A percentile compares a stretch with the other conserved stretches of the same genome.
phyloP scores from a whole-genome alignment of 2,113 vertebrate genomes.

The Antigone vipio region DNA sequence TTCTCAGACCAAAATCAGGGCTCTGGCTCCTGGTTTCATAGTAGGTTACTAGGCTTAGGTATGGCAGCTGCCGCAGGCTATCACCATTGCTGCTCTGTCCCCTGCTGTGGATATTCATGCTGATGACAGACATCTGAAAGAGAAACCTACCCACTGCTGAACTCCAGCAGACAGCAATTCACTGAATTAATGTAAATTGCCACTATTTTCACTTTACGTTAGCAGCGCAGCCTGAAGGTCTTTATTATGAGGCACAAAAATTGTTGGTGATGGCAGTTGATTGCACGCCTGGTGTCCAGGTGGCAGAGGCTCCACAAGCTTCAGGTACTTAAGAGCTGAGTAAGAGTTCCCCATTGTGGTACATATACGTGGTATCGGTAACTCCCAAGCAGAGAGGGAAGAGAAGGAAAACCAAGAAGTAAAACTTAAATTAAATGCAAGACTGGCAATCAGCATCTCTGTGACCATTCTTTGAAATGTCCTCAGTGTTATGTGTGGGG shows the following conservation, averaged over 20 bases:
- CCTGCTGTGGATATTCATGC: background rate
- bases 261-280: background rate
- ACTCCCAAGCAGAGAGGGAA: background rate
- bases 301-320: background rate
- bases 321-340: background rate
- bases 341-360: background rate
- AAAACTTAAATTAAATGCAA: background rate
- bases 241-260: background rate
- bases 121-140: background rate
- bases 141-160: background rate
- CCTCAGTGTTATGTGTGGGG: background rate
- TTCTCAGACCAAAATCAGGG: background rate
- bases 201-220: background rate
- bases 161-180: background rate
- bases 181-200: background rate
- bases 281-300: background rate
- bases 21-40: background rate
- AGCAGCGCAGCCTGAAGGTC: background rate
- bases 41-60: background rate
- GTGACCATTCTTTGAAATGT: background rate
- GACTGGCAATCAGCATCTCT: background rate
- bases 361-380: accelerated
- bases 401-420: background rate
- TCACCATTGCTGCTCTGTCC: background rate
- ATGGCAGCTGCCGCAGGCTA: background rate